Conservation (phyloP, 2,797 vertebrate species). For the Florisuga fusca region DNA sequence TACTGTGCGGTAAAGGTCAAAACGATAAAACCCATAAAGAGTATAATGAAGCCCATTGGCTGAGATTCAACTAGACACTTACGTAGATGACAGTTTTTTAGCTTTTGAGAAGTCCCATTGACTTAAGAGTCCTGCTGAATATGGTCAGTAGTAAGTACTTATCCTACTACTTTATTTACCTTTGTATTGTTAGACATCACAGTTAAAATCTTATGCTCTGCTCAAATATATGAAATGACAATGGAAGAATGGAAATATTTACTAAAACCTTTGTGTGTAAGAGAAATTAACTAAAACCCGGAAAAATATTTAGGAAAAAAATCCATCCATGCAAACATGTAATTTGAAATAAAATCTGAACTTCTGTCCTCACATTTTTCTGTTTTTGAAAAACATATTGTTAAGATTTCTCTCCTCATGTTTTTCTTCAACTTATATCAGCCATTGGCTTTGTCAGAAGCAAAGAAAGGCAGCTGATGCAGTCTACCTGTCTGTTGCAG, state of each 20-base stretch:
- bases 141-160: not conserved
- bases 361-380: not conserved
- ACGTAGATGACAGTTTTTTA: slow-evolving; percentile 27
- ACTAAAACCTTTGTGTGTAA: not conserved
- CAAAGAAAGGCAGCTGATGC: not conserved
- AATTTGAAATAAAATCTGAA: not conserved
- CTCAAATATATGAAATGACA: not conserved
- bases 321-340: not conserved
- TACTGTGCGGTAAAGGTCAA: slow-evolving; percentile 46
- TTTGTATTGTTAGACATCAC: not conserved
- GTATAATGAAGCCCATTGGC: slow-evolving; percentile 38
- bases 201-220: not conserved
- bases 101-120: not conserved
- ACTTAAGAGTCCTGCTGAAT: not conserved
- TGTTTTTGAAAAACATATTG: not conserved
- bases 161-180: not conserved
- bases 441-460: not conserved
- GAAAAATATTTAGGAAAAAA: not conserved
- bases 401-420: not conserved
- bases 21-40: slow-evolving; percentile 40
- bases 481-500: not conserved
- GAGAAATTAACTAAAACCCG: not conserved
- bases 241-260: not conserved
- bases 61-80: slow-evolving; percentile 20
- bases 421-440: not conserved